Evolutionary conservation across 2,888 invertebrate species (phyloP).

Genomic region (Drosophila meridiana): DNA sequence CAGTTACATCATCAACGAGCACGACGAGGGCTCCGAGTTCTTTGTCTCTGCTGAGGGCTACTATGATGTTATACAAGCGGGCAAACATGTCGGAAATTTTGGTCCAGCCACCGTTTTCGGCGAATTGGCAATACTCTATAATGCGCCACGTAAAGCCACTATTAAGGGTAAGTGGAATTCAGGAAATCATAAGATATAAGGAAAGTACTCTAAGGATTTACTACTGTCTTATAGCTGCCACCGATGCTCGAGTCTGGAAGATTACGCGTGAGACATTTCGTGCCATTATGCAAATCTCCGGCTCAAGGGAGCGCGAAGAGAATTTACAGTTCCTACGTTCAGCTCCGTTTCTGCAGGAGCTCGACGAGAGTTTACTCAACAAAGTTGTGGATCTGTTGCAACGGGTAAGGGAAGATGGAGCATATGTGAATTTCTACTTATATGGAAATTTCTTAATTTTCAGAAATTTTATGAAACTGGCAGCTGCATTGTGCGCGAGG

Average conservation of each 20-base stretch:
- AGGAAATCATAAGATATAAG: background rate
- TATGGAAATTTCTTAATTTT: background rate
- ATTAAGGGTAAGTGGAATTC: slow-evolving; percentile 88
- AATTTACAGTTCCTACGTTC: slow-evolving; percentile 93
- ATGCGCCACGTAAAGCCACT: slow-evolving; percentile 95
- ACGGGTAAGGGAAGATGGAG: slow-evolving; percentile 87
- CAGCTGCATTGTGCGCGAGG: slow-evolving; percentile 92
- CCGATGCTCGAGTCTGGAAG: slow-evolving; percentile 94
- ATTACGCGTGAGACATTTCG: slow-evolving; percentile 94
- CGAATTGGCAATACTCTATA: slow-evolving; percentile 96
- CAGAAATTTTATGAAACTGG: slow-evolving; percentile 93
- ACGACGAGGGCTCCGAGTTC: slow-evolving; percentile 93
- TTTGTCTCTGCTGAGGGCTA: slow-evolving; percentile 94
- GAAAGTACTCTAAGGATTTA: background rate
- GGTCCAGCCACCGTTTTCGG: slow-evolving; percentile 94
- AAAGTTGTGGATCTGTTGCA: slow-evolving; percentile 95
- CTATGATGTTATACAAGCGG: slow-evolving; percentile 93
- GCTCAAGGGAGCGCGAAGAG: slow-evolving; percentile 93
- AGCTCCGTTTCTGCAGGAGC: slow-evolving; percentile 91
- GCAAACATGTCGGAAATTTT: slow-evolving; percentile 91
- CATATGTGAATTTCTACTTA: background rate
- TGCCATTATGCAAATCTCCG: slow-evolving; percentile 94
- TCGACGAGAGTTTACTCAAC: slow-evolving; percentile 89
- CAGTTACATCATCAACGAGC: slow-evolving; percentile 91
- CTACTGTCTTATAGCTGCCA: slow-evolving; percentile 87